Evolutionary conservation across 2,888 invertebrate genomes (phyloP), one percentile per base, ranked within the genome.

Genomic region (Catocala nupta): DNA sequence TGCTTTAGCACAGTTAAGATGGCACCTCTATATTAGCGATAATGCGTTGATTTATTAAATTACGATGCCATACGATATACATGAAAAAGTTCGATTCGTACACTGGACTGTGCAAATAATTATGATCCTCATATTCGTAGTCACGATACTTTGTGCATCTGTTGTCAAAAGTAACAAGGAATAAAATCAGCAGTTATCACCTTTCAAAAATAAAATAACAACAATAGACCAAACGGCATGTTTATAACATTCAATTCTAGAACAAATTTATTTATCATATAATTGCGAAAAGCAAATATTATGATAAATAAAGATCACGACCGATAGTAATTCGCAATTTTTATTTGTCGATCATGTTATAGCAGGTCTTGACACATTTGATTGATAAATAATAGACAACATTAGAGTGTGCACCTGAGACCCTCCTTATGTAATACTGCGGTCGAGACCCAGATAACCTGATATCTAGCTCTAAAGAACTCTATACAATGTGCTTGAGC

Each of bases 241-340:
- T 10, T 34, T 49, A 34, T 11, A 10, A 6, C 13, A 45, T 39
- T 9, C 9, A 7, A 39, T 39, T 39, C 36, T 39, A 36, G 8
- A 36, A 36, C 36, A 7, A 36, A 8, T 8, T 7, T 47, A 44
- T 70, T 68, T 72, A 61, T 59, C 57, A 45, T 36, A 50, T 47
- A 63, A 56, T 63, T 63, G 61, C 65, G 62, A 65, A 67, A 63
- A 58, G 53, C 25, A 59, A 76, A 73, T 75, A 68, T 70, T 72
- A 10, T 62, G 34, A 48, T 13, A 43, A 57, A 72, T 61, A 59
- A 61, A 48, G 25, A 57, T 55, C 57, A 25, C 25, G 52, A 49
- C 33, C 42, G 53, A 47, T 53, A 47, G n/a, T 16, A 8, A 42
- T 58, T 52, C 54, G 42, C 48, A 12, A 43, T 7, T 50, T 58